These are phyloP conservation scores for Naso thynnoides DNA, from an alignment of 2,797 vertebrate species.

Conservation along the genomic window DNA sequence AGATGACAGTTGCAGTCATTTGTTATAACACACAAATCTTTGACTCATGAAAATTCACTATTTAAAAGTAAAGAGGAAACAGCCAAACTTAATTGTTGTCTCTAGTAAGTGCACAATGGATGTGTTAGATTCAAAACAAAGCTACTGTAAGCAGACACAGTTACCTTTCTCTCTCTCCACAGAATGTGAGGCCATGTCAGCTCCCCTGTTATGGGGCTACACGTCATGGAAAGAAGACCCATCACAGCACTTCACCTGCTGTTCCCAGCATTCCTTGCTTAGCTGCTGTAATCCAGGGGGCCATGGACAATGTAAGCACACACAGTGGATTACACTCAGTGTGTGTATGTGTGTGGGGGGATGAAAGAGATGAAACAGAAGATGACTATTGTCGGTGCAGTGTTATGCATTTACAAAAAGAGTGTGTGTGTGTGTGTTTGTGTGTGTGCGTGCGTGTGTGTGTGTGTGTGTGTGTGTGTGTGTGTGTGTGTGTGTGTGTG, in stretches of 20 bases:
- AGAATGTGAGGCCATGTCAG: not conserved
- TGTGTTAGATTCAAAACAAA: too few relatives aligned
- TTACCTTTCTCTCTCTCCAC: not conserved
- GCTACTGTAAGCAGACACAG: too few relatives aligned
- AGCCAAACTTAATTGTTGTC: too few relatives aligned
- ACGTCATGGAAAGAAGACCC: conserved; percentile 52
- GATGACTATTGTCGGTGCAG: conserved; percentile 54
- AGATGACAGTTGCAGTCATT: too few relatives aligned
- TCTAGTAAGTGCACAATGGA: too few relatives aligned
- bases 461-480: conserved; percentile 16
- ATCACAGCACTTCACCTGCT: conserved; percentile 63
- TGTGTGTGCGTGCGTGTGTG: conserved; percentile 24
- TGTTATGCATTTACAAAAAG: conserved; percentile 58
- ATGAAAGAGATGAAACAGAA: conserved; percentile 54
- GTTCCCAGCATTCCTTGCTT: conserved; percentile 57
- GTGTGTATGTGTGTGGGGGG: conserved; percentile 4
- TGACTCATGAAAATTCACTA: too few relatives aligned
- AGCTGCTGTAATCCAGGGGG: conserved; percentile 59
- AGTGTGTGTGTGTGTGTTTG: not conserved
- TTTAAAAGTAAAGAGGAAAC: too few relatives aligned
- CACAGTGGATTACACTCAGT: conserved; percentile 45
- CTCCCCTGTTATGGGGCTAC: conserved; percentile 4
- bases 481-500: conserved; percentile 21
- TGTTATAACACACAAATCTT: too few relatives aligned
- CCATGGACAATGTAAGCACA: conserved; percentile 57